phyloP scores from a whole-genome alignment of 2,888 invertebrate genomes.

The Diogma glabrata region DNA sequence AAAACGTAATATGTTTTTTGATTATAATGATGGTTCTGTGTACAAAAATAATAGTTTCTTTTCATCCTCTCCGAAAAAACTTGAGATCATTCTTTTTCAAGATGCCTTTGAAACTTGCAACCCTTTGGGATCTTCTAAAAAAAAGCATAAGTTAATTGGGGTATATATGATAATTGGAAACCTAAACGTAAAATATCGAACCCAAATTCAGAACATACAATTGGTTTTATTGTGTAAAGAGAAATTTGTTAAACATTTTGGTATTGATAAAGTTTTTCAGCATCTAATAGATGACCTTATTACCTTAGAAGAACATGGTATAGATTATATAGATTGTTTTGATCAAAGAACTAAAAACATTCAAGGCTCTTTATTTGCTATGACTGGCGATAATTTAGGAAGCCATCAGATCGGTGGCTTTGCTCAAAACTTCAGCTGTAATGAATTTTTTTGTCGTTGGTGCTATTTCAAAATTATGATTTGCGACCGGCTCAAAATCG shows the following conservation, averaged over 20 bases:
- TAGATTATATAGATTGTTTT: slow-evolving; percentile 12
- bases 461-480: slow-evolving; percentile 17
- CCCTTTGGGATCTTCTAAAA: slow-evolving; percentile 23
- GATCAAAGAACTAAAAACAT: slow-evolving; percentile 12
- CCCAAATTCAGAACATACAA: slow-evolving; percentile 21
- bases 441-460: slow-evolving; percentile 22
- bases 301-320: slow-evolving; percentile 21
- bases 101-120: slow-evolving; percentile 26
- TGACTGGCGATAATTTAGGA: slow-evolving; percentile 22
- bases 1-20: too few species aligned
- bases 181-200: slow-evolving; percentile 20
- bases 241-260: slow-evolving; percentile 21
- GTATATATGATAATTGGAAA: slow-evolving; percentile 24
- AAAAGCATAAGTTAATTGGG: slow-evolving; percentile 24
- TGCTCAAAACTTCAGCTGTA: slow-evolving; percentile 22
- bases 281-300: slow-evolving; percentile 21
- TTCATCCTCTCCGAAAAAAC: slow-evolving; percentile 6
- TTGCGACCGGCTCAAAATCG: not conserved
- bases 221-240: slow-evolving; percentile 24
- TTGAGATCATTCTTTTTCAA: slow-evolving; percentile 23
- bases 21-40: too few species aligned
- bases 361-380: slow-evolving; percentile 20
- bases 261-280: slow-evolving; percentile 20
- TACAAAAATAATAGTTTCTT: slow-evolving; percentile 16
- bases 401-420: slow-evolving; percentile 25